Base-by-base conservation (phyloP, 2,113 vertebrate genomes). In the Oenanthe oenanthe region DNA sequence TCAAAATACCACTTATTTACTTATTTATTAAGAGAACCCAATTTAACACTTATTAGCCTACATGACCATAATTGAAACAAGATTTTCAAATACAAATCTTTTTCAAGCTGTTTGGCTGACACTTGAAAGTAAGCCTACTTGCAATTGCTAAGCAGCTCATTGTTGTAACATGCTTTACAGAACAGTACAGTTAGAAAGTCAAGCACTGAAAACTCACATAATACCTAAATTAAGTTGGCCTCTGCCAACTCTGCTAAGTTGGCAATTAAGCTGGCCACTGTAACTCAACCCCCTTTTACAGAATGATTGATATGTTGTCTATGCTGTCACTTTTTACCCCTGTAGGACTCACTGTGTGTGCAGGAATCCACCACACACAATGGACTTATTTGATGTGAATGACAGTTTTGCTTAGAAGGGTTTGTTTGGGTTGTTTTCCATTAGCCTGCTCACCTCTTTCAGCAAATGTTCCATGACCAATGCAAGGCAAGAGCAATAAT, bases 101-200 rank as follows among this genome's bases (percentile, higher is more conserved):
- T 62, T 63, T 80, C 1, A 3, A 54, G 54, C 42, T 96, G 32
- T 77, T 86, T 79, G 38, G 51, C 36, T 85, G 72, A 83, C 2
- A 10, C 83, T 86, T 88, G 47, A 92, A 92, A 94, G 60, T 28
- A 90, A 92, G 65, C 57, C 62, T 36, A 86, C 45, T 70, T 63
- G 60, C 43, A 80, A 77, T 3, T 80, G 63, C 48, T 88, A 43
- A 94, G 81, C 79, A 88, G 51, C 53, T 90, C n/a, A 50, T 66
- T 6, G 19, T 28, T 80, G 28, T 9, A 71, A 81, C 51, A 47
- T 36, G 51, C 13, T 85, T 74, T 42, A 48, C 14, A 58, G 34
- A 78, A 51, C 53, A 58, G 47, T 47, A 62, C 0, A 1, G 42
- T n/a, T 54, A 38, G n/a, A 66, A 89, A 71, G n/a, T 40, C 21